Evolutionary conservation across 2,888 invertebrate genomes (phyloP), one percentile per base, ranked within the genome.

Genomic region (Phytoseiulus persimilis): DNA sequence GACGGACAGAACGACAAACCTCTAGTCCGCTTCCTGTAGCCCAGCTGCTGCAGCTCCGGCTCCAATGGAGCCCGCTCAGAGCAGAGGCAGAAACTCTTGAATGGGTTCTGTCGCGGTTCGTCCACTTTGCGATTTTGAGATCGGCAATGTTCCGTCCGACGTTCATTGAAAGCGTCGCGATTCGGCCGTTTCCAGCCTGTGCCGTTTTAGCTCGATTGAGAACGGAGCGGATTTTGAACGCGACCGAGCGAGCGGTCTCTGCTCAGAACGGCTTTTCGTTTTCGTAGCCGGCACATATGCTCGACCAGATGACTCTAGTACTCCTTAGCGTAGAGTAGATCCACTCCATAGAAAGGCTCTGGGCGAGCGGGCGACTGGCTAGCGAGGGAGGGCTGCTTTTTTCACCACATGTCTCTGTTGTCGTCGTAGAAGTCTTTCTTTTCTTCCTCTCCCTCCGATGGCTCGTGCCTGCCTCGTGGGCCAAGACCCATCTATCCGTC

Each of bases 391-490:
- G 23, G 65, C 65, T 65, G 65, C 65, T 65, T 65, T 65, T 65
- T 65, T 65, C 65, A 65, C 65, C 65, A 65, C 65, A 65, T 65
- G 65, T 65, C 65, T 65, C 5, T 65, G 65, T 65, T 65, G 65
- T 65, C 65, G 65, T 65, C 65, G 14, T 65, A 14, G 65, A 65
- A 65, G 28, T 65, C 65, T 65, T 65, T 65, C 65, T 65, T 65
- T 65, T 65, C 65, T 65, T 65, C 65, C 65, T 65, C 65, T 65
- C 65, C 65, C 18, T n/a, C 87, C 33, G 6, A 14, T 87, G 87
- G 33, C 87, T 87, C 87, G 87, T 87, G 87, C 87, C 87, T 87
- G 87, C 87, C 87, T 33, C 87, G 87, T 87, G 87, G 87, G 87
- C 32, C 87, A 87, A 87, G 87, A 87, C 87, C 32, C 32, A 31